Conservation (phyloP, 2,888 invertebrate genomes). For the Chironomus tentans region DNA sequence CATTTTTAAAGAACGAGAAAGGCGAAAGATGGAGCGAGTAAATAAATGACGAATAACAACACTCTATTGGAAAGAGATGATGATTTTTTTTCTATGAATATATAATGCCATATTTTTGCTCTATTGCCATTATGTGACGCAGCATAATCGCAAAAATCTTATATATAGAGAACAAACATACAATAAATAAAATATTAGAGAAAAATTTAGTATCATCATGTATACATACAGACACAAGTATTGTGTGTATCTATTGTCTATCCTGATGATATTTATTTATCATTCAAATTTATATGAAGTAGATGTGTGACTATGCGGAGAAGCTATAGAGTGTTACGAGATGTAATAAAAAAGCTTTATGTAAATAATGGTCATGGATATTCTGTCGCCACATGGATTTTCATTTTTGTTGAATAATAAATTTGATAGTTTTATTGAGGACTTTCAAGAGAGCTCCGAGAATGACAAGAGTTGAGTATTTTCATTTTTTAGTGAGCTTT, state of each 20-base stretch:
- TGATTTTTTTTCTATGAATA: conserved; percentile 2
- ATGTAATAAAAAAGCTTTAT: too few relatives aligned
- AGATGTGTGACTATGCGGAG: neutral
- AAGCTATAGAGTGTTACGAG: neutral
- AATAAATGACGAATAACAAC: neutral
- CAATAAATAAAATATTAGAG: neutral
- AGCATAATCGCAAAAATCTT: neutral
- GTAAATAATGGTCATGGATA: too few relatives aligned
- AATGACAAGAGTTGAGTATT: too few relatives aligned
- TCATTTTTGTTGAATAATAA: neutral
- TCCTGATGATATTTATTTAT: neutral
- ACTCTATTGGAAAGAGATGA: neutral
- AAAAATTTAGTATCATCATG: neutral
- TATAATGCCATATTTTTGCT: conserved; percentile 1
- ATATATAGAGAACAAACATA: neutral
- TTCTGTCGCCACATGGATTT: neutral
- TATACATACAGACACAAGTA: neutral
- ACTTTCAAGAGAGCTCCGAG: too few relatives aligned
- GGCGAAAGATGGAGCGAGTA: neutral
- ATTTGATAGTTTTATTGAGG: neutral
- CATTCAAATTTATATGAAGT: neutral
- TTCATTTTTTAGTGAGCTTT: too few relatives aligned
- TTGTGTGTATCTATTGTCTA: neutral
- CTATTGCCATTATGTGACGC: conserved; percentile 4
- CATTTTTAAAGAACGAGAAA: neutral